phyloP scores from a whole-genome alignment of 2,113 vertebrate genomes.

The Dendrocopos noguchii region DNA sequence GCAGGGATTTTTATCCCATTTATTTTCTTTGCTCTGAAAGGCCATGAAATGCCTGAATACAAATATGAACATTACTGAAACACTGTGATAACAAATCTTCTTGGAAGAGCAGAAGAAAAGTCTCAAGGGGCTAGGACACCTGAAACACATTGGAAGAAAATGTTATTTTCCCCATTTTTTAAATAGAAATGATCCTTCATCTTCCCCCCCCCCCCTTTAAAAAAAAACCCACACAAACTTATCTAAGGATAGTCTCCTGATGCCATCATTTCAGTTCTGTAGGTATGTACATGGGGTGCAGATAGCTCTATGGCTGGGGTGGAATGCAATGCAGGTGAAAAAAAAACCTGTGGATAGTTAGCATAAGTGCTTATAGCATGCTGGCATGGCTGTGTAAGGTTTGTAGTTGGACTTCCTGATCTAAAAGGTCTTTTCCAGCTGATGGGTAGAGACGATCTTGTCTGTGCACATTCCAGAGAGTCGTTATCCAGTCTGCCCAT shows the following conservation, averaged over 20 bases:
- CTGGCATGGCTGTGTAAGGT: not conserved
- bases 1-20: not conserved
- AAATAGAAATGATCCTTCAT: too few species aligned
- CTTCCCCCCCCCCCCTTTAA: fast-evolving
- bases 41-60: not conserved
- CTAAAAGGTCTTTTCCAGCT: too few species aligned
- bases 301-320: not conserved
- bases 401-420: too few species aligned
- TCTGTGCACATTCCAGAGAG: too few species aligned
- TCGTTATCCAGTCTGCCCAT: too few species aligned
- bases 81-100: not conserved
- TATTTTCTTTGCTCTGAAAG: not conserved
- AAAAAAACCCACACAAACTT: not conserved
- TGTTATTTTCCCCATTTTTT: not conserved
- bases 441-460: too few species aligned
- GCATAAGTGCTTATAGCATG: not conserved
- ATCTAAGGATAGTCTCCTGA: not conserved
- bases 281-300: not conserved
- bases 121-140: not conserved
- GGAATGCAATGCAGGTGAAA: not conserved
- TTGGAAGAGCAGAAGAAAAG: not conserved
- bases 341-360: not conserved
- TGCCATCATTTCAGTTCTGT: not conserved
- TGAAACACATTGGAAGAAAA: not conserved
- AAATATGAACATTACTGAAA: not conserved